phyloP scores from a whole-genome alignment of 1,140 invertebrate species.

The Propsilocerus akamusi region DNA sequence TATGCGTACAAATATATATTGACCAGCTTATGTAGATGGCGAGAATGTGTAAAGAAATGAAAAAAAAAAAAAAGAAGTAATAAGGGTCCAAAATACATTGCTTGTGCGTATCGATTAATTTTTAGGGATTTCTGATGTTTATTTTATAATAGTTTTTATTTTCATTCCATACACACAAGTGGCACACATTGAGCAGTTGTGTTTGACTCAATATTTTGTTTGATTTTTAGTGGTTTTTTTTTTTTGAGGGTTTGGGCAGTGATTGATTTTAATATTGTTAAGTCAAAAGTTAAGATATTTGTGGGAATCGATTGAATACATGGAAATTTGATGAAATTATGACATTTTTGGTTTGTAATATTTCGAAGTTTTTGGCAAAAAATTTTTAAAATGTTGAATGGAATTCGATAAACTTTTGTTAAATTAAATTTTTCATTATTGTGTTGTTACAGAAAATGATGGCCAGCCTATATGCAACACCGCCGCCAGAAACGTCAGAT shows the following conservation, averaged over 20 bases:
- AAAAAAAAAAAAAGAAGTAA: background rate
- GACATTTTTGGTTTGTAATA: background rate
- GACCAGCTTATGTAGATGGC: background rate
- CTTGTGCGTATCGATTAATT: constrained; percentile 1
- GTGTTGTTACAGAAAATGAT: background rate
- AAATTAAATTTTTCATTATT: background rate
- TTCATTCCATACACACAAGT: background rate
- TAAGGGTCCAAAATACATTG: background rate
- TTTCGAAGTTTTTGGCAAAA: too few species aligned
- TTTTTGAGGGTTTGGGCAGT: too few species aligned
- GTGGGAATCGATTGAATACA: background rate
- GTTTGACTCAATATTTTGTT: too few species aligned
- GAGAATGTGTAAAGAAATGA: background rate
- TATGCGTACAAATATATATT: background rate
- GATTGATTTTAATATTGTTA: too few species aligned
- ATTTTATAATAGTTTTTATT: constrained; percentile 1
- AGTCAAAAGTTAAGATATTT: background rate
- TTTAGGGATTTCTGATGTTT: constrained; percentile 1
- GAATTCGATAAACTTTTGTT: background rate
- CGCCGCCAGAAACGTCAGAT: constrained; percentile 9
- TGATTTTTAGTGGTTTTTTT: too few species aligned
- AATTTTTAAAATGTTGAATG: too few species aligned
- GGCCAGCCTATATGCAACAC: background rate
- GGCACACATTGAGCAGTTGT: too few species aligned
- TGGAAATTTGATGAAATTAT: background rate